These are phyloP conservation scores for Pristionchus mayeri DNA, from an alignment of 2,888 invertebrate genomes.

Conservation along the genomic window DNA sequence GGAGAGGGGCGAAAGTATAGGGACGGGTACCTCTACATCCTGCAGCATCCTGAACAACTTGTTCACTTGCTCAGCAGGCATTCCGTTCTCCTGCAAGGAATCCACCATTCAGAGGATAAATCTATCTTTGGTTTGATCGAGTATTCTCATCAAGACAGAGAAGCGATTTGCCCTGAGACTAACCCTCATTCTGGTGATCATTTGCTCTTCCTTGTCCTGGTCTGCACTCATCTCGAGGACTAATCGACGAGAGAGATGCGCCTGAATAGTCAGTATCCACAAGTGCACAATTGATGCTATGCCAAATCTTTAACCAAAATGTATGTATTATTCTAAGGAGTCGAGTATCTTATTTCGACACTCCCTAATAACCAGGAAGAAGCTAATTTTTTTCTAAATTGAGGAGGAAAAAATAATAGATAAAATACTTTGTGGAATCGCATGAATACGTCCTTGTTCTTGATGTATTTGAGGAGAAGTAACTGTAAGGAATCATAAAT, in stretches of 20 bases:
- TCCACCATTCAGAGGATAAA: no score
- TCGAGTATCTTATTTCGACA: no score
- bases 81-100: slow-evolving; percentile 90
- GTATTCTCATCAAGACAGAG: no score
- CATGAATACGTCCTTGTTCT: slow-evolving; percentile 99
- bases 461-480: slow-evolving; percentile 96
- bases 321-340: no score
- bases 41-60: slow-evolving; percentile 93
- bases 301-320: no score
- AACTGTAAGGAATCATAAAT: slow-evolving; percentile 78
- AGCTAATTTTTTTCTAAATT: not conserved
- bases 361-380: no score
- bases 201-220: slow-evolving; percentile 98
- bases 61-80: slow-evolving; percentile 99
- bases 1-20: no score
- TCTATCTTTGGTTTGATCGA: no score
- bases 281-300: no score
- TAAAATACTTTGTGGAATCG: slow-evolving; percentile 89
- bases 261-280: slow-evolving; percentile 77
- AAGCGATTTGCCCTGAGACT: no score
- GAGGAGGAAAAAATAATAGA: not conserved
- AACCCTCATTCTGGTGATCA: slow-evolving; percentile 91
- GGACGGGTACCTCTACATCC: slow-evolving; percentile 92
- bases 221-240: slow-evolving; percentile 98
- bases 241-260: slow-evolving; percentile 93